Conservation (phyloP, 2,888 invertebrate species). For the Lithophane leautieri region DNA sequence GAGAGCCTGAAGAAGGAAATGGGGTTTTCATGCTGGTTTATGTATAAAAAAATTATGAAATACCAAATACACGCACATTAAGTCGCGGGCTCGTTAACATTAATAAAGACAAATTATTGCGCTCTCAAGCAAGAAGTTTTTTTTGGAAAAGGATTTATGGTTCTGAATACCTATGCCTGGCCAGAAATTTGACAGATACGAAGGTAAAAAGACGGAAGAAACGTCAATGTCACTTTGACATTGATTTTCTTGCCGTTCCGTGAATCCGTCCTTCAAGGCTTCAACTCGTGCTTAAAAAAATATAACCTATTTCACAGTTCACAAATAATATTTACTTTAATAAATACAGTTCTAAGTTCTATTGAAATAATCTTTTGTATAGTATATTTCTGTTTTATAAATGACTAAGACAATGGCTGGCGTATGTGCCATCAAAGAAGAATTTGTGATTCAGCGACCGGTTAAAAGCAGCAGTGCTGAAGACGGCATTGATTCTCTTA, state of each 20-base stretch:
- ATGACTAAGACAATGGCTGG: conserved; percentile 80
- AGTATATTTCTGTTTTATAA: conserved; percentile 24
- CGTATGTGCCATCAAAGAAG: conserved; percentile 85
- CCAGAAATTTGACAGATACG: neutral
- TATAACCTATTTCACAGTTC: conserved; percentile 26
- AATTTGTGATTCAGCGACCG: conserved; percentile 77
- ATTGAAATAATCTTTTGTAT: neutral
- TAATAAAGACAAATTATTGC: too few relatives aligned
- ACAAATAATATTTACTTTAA: neutral
- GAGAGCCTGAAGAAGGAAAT: too few relatives aligned
- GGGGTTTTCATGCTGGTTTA: too few relatives aligned
- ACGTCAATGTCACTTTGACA: conserved; percentile 31
- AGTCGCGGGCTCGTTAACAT: too few relatives aligned
- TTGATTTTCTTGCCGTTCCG: neutral
- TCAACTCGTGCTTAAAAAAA: conserved; percentile 40
- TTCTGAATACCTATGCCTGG: neutral
- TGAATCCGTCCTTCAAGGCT: too few relatives aligned
- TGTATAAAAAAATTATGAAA: too few relatives aligned
- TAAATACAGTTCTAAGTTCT: neutral
- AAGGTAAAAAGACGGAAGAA: neutral
- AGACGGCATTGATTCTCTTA: conserved; percentile 61
- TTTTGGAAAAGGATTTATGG: neutral
- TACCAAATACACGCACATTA: too few relatives aligned
- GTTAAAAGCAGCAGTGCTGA: conserved; percentile 63
- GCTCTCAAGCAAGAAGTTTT: too few relatives aligned